Conservation (phyloP, 1,140 invertebrate genomes). For the Heliothis virescens region DNA sequence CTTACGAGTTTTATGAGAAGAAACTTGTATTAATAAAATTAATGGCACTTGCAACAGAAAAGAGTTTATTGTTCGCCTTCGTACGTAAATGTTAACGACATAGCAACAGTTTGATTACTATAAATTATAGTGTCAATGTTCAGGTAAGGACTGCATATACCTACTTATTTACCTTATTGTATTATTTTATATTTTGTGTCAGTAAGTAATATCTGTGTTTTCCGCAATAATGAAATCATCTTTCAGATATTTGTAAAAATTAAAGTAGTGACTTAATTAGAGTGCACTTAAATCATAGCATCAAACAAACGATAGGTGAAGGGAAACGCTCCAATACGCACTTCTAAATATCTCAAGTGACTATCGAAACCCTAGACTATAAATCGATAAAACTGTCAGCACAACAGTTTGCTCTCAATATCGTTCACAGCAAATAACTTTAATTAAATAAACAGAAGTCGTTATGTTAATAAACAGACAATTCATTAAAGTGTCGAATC, state of each 20-base stretch:
- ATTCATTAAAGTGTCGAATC: conserved; percentile 52
- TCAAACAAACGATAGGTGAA: neutral
- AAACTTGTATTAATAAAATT: conserved; percentile 24
- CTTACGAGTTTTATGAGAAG: conserved; percentile 30
- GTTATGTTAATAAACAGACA: conserved; percentile 40
- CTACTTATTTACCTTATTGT: no score
- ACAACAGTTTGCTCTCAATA: neutral
- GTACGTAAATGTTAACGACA: conserved; percentile 27
- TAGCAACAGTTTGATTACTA: neutral
- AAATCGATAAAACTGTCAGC: conserved; percentile 19
- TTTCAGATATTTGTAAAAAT: no score
- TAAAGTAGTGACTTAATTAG: no score
- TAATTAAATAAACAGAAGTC: conserved; percentile 9
- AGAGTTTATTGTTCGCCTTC: conserved; percentile 12
- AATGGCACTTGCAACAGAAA: conserved; percentile 24
- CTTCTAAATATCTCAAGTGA: neutral
- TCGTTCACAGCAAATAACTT: neutral
- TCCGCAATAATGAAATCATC: no score
- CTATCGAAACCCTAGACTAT: neutral
- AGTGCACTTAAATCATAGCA: neutral
- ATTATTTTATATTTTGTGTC: no score
- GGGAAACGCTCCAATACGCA: neutral
- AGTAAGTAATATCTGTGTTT: no score
- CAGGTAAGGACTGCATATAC: neutral
- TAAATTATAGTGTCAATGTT: conserved; percentile 9